Base-by-base conservation (phyloP, 2,888 invertebrate genomes). In the Drosophila longiperda region DNA sequence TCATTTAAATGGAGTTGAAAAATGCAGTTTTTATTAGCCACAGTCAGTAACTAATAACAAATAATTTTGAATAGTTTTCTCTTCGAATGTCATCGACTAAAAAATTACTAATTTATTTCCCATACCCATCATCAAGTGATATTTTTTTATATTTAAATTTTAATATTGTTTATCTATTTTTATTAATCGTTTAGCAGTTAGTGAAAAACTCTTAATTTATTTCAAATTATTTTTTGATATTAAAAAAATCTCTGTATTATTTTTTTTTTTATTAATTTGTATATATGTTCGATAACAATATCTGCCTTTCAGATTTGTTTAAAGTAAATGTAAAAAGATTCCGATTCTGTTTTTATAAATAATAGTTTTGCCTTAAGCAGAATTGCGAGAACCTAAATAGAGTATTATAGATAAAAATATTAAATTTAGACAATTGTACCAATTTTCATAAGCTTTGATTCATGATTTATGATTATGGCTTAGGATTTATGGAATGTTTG, bases 21-120 rank as follows among this genome's bases (percentile, higher is more conserved):
- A 42, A 59, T 57, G 68, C 48, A 54, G 42, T 50, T 61, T n/a
- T 36, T 59, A 75, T 72, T 76, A 72, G 57, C 63, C 17, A 58
- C 40, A 40, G 36, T 29, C 20, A 15, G 11, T 62, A 29, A 40
- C 17, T 63, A 29, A 64, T 36, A 61, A 52, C 38, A 58, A 49
- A 17, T 29, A 29, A 57, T 45, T n/a, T 57, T 50, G 36, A 68
- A 48, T 26, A 17, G 33, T 33, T 40, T 34, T 32, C 49, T 8
- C 20, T 34, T 40, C 40, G 49, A 34, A 45, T 68, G 73, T 73
- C 72, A 50, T 40, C 58, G n/a, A 20, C 9, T 23, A 29, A 26
- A 36, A 23, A 17, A 26, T 9, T 12, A 4, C 15, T 23, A 34
- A 53, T 34, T 15, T 34, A 23, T 34, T 45, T n/a, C 15, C 15